These are phyloP conservation scores for Drosophila elegans DNA, from an alignment of 1,140 invertebrate genomes.

Conservation along the genomic window DNA sequence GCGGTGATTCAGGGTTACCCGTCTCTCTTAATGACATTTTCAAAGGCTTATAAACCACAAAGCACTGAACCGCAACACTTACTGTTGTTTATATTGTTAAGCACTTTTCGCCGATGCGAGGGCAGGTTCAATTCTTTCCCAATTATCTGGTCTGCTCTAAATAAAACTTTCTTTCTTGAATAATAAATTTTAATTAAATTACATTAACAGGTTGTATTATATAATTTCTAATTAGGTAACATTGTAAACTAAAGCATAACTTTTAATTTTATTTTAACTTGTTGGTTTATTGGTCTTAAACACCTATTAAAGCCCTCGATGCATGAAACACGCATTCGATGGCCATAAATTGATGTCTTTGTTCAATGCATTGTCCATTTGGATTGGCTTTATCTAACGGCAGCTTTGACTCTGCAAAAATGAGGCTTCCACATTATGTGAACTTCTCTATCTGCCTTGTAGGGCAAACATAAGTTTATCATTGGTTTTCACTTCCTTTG, in stretches of 20 bases:
- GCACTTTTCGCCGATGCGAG: constrained; percentile 28
- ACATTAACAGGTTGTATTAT: too few relatives aligned
- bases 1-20: constrained; percentile 4
- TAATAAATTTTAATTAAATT: too few relatives aligned
- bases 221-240: too few relatives aligned
- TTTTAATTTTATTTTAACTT: not conserved
- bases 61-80: constrained; percentile 34
- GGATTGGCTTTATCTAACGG: constrained; percentile 33
- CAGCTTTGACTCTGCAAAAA: constrained; percentile 17
- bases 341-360: constrained; percentile 20
- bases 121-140: not conserved
- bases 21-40: constrained; percentile 59
- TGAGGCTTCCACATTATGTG: constrained; percentile 18
- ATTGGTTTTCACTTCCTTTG: constrained; percentile 64
- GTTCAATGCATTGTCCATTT: constrained; percentile 13
- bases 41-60: constrained; percentile 41
- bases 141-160: too few relatives aligned
- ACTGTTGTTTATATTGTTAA: constrained; percentile 53
- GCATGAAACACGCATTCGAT: constrained; percentile 3
- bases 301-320: not conserved
- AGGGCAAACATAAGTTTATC: constrained; percentile 63
- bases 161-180: too few relatives aligned
- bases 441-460: constrained; percentile 48
- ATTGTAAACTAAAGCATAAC: not conserved
- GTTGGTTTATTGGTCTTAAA: not conserved